Base-by-base conservation (phyloP, 2,888 invertebrate genomes). In the Lypha dubia region DNA sequence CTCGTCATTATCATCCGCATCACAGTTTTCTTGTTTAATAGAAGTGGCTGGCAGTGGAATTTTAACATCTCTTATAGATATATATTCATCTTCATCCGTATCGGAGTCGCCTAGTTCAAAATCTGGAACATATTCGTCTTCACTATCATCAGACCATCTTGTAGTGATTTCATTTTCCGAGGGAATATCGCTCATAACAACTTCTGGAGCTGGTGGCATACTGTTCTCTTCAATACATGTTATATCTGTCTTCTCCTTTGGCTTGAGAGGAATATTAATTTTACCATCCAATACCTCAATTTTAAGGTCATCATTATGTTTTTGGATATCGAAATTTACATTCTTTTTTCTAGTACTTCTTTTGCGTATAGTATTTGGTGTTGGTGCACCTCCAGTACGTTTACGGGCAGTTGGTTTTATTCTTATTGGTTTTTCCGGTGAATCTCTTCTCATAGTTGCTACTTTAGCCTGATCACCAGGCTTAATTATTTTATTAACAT, bases 71-170 rank as follows among this genome's bases (percentile, higher is more conserved):
- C 87, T 68, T 7, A 44, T 3, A 22, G 56, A 17, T 32, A n/a
- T 60, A 22, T 56, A 58, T 0, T 62, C 53, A 8, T 75, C 86
- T 49, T 75, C 79, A 22, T 86, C 60, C 7, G 79, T 49, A 77
- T 90, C 89, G n/a, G 88, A 87, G 24, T 88, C 88, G 44, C 81
- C 88, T 0, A 88, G 88, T 75, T 90, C 89, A 68, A 88, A 90
- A 84, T 88, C 89, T 7, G 89, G 88, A 44, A 84, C 73, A 82
- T 88, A 89, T 68, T 90, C 90, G 41, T 90, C 90, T 13, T 91
- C 90, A 17, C 88, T 84, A 15, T 85, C 88, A 51, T 86, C 76
- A 13, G 74, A 84, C 82, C 84, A 86, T 17, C 17, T 51, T 4
- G 65, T 79, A 38, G 11, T 51, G 11, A 56, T 79, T 41, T 41